A percentile compares a stretch with the other conserved stretches of the same genome.
These are phyloP conservation scores for Nasonovia ribisnigri DNA, from an alignment of 2,888 invertebrate genomes.

Conservation along the genomic window DNA sequence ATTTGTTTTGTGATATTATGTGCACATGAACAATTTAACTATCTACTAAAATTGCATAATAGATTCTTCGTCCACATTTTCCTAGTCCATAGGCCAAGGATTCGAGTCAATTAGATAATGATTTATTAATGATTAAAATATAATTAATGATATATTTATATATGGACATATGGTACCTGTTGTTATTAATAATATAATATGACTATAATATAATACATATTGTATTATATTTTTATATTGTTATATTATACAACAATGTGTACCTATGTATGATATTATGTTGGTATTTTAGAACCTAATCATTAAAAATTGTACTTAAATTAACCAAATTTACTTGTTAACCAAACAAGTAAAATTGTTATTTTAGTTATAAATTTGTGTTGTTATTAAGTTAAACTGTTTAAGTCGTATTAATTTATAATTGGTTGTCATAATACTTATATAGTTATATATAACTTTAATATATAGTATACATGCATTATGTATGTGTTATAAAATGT, in stretches of 20 bases:
- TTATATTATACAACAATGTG: not conserved
- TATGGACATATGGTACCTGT: not conserved
- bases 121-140: not conserved
- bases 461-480: not conserved
- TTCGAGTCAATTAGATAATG: not conserved
- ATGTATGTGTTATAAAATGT: conserved; percentile 1
- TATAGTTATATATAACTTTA: too few relatives aligned
- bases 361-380: not conserved
- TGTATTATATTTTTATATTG: not conserved
- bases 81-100: not conserved
- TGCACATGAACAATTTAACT: not conserved
- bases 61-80: not conserved
- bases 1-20: not conserved
- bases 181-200: not conserved
- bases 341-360: not conserved
- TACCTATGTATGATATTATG: not conserved
- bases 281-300: not conserved
- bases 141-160: not conserved
- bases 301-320: not conserved
- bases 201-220: not conserved
- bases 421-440: not conserved
- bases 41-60: not conserved
- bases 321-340: not conserved
- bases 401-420: not conserved
- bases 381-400: not conserved